phyloP scores from a whole-genome alignment of 1,140 invertebrate species.

The Drosophila sulfurigaster region DNA sequence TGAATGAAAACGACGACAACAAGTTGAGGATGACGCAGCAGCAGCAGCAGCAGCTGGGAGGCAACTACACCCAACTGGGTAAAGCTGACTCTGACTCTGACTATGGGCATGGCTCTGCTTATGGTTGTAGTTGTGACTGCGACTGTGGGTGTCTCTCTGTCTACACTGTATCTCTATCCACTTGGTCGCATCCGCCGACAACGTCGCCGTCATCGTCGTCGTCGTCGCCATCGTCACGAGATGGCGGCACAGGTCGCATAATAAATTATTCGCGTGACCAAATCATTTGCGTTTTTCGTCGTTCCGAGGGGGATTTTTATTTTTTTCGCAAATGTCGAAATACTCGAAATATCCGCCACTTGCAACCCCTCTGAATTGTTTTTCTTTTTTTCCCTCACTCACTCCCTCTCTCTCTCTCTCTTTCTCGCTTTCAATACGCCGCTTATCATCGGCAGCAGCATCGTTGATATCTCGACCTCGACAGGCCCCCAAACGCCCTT shows the following conservation, averaged over 20 bases:
- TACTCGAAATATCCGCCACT: neutral
- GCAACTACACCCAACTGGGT: neutral
- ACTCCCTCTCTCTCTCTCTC: neutral
- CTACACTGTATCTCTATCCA: constrained; percentile 42
- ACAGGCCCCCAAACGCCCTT: constrained; percentile 5
- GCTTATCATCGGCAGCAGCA: constrained; percentile 42
- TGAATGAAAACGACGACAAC: constrained; percentile 67
- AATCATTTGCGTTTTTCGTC: constrained; percentile 70
- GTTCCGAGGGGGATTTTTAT: constrained; percentile 43
- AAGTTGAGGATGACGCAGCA: constrained; percentile 53
- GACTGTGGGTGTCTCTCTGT: constrained; percentile 41
- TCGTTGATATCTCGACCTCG: constrained; percentile 34
- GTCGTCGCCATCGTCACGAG: constrained; percentile 61
- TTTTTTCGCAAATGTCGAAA: constrained; percentile 51
- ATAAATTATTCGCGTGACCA: constrained; percentile 83
- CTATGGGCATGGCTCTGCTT: neutral
- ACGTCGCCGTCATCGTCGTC: constrained; percentile 18
- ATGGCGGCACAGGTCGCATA: constrained; percentile 73
- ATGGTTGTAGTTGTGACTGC: constrained; percentile 10
- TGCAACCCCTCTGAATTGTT: constrained; percentile 29
- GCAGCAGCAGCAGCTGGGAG: neutral
- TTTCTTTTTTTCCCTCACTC: constrained; percentile 9
- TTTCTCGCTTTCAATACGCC: neutral
- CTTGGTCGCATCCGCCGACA: constrained; percentile 65
- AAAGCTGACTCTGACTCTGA: neutral